phyloP scores from a whole-genome alignment of 37 sponge, comb jelly and placozoan genomes.

The Cliona cf. orientalis region DNA sequence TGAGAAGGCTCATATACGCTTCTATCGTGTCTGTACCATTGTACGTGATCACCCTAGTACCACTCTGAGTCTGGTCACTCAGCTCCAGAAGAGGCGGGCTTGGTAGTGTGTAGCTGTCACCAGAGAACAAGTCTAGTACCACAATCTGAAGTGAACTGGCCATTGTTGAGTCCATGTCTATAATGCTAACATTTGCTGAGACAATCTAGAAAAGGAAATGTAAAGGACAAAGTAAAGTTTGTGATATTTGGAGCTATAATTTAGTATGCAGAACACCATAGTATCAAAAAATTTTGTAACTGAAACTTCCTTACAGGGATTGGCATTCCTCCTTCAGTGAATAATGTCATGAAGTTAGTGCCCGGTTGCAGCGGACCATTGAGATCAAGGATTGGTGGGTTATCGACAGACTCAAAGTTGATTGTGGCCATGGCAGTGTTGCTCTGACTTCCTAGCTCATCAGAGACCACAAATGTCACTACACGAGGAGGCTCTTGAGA shows the following conservation, averaged over 20 bases:
- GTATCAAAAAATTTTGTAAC: not conserved
- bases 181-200: slow-evolving; percentile 18
- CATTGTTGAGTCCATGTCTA: slow-evolving; percentile 48
- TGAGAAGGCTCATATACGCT: slow-evolving; percentile 24
- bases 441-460: slow-evolving; percentile 15
- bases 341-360: slow-evolving; percentile 19
- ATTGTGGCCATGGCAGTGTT: slow-evolving; percentile 24
- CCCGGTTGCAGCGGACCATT: slow-evolving; percentile 49
- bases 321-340: slow-evolving; percentile 17
- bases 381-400: slow-evolving; percentile 68
- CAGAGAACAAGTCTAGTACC: not conserved
- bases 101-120: slow-evolving; percentile 13
- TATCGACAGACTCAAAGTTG: slow-evolving; percentile 47
- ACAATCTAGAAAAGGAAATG: slow-evolving; percentile 22
- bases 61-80: not conserved
- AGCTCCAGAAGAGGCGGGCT: not conserved
- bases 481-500: not conserved
- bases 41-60: slow-evolving; percentile 1
- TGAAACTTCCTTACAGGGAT: slow-evolving; percentile 26
- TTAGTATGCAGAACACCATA: not conserved
- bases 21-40: slow-evolving; percentile 7
- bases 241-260: not conserved
- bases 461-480: slow-evolving; percentile 23
- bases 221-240: not conserved
- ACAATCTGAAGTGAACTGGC: slow-evolving; percentile 13